phyloP scores from a whole-genome alignment of 1,140 invertebrate species.

The Drosophila sproati region DNA sequence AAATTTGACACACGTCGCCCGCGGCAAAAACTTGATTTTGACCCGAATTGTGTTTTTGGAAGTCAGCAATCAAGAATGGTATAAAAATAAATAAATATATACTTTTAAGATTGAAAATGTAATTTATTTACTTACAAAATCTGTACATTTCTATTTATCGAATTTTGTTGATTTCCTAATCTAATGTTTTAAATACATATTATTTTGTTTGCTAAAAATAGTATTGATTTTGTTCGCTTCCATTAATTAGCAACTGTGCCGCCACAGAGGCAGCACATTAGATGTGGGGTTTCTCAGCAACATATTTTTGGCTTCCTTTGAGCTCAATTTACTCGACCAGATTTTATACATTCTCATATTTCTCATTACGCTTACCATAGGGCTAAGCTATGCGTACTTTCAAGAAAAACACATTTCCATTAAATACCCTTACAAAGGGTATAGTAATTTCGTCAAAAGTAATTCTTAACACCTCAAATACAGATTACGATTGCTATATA shows the following conservation, averaged over 20 bases:
- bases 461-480: too few species aligned
- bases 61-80: constrained; percentile 17
- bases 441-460: neutral
- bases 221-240: neutral
- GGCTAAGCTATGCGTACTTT: constrained; percentile 5
- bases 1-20: constrained; percentile 46
- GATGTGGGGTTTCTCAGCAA: constrained; percentile 10
- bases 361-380: constrained; percentile 6
- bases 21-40: constrained; percentile 34
- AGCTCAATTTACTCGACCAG: constrained; percentile 9
- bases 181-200: neutral
- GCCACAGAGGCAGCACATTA: neutral
- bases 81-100: constrained; percentile 29
- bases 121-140: neutral
- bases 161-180: neutral
- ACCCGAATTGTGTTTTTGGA: constrained; percentile 25
- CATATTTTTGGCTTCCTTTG: constrained; percentile 29
- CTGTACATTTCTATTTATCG: neutral
- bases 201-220: neutral
- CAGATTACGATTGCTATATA: too few species aligned
- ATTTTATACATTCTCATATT: constrained; percentile 28
- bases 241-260: constrained; percentile 6
- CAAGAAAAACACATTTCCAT: constrained; percentile 55
- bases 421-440: constrained; percentile 13
- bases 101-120: neutral